phyloP scores from a whole-genome alignment of 2,888 invertebrate species.

The Andrena praecox region DNA sequence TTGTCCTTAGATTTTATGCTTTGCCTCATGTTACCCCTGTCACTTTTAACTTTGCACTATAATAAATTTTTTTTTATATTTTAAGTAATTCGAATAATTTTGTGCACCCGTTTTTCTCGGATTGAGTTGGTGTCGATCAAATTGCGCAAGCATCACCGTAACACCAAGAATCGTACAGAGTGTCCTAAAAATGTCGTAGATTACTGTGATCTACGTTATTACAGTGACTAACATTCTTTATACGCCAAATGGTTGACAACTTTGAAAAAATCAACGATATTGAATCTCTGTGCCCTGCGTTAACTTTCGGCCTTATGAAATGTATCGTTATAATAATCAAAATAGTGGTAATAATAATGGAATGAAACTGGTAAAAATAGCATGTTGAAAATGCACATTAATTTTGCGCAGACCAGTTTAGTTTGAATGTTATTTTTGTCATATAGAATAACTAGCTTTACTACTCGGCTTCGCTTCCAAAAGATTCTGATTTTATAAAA shows the following conservation, averaged over 20 bases:
- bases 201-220: not conserved
- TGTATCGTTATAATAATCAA: not conserved
- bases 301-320: not conserved
- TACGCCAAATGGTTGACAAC: not conserved
- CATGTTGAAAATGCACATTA: not conserved
- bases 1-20: slow-evolving; percentile 6
- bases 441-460: no score
- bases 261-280: not conserved
- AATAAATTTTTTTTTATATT: slow-evolving; percentile 18
- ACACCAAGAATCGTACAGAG: slow-evolving; percentile 33
- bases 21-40: slow-evolving; percentile 41
- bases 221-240: slow-evolving; percentile 9
- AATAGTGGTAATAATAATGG: not conserved
- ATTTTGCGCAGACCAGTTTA: no score
- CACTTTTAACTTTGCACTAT: not conserved
- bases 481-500: no score
- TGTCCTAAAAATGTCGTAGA: slow-evolving; percentile 3
- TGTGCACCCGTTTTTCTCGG: slow-evolving; percentile 9
- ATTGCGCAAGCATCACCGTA: slow-evolving; percentile 26
- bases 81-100: not conserved
- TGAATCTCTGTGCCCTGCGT: not conserved
- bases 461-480: no score
- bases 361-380: not conserved
- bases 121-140: slow-evolving; percentile 8
- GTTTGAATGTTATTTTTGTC: no score